These are phyloP conservation scores for Rhamnusium bicolor DNA, from an alignment of 2,888 invertebrate species.

Conservation along the genomic window DNA sequence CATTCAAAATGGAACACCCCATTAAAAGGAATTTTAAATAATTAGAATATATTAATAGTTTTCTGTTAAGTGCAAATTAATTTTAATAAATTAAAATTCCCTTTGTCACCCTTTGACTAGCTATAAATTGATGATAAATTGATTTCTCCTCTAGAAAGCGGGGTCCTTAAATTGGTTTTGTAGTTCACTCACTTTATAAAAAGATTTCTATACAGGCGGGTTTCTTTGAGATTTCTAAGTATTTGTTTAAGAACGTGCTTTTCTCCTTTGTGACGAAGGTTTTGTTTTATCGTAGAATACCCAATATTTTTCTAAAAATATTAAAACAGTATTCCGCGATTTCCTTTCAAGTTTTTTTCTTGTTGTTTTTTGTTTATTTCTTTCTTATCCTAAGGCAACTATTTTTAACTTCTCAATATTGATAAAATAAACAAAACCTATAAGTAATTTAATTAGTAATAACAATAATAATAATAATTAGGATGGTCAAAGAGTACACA, in stretches of 20 bases:
- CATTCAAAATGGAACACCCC: background rate
- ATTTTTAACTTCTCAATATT: background rate
- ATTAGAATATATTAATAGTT: conserved; percentile 30
- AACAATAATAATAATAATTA: no score
- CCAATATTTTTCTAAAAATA: conserved; percentile 37
- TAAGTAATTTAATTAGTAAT: no score
- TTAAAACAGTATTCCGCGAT: background rate
- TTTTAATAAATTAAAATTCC: conserved; percentile 26
- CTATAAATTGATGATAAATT: conserved; percentile 22
- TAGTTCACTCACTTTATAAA: conserved; percentile 37
- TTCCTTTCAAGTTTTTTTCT: background rate
- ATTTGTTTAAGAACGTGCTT: conserved; percentile 50
- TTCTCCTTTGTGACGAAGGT: conserved; percentile 43
- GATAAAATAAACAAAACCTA: background rate
- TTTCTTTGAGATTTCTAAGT: conserved; percentile 44
- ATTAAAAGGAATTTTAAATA: conserved; percentile 2
- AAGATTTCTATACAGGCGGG: conserved; percentile 38
- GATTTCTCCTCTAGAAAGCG: conserved; percentile 11
- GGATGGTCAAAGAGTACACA: no score
- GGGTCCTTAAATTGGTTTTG: conserved; percentile 22
- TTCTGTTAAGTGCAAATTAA: conserved; percentile 23
- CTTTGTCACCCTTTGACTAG: conserved; percentile 21
- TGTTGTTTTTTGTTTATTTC: background rate
- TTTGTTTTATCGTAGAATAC: conserved; percentile 39
- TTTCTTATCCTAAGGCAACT: background rate